A percentile compares a stretch with the other conserved stretches of the same genome.
phyloP scores from a whole-genome alignment of 2,797 vertebrate genomes.

The Sebastes cheni region DNA sequence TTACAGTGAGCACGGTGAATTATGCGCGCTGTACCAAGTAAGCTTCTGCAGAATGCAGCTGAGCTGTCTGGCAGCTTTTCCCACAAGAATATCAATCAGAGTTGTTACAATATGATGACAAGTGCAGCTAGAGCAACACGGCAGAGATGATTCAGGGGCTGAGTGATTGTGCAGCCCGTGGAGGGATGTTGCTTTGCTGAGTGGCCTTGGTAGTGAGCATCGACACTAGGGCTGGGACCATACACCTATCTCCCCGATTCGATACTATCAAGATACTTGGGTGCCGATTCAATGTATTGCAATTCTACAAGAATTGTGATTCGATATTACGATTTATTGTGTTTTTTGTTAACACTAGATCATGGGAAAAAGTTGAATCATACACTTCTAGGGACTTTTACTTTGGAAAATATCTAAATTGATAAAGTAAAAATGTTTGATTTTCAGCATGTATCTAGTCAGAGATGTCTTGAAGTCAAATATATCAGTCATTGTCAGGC shows the following conservation, averaged over 20 bases:
- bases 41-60: constrained; percentile 62
- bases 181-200: constrained; percentile 28
- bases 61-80: constrained; percentile 63
- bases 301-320: too few relatives aligned
- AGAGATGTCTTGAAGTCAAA: too few relatives aligned
- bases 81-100: constrained; percentile 71
- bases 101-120: constrained; percentile 67
- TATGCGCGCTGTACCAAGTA: constrained; percentile 57
- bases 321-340: too few relatives aligned
- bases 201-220: background rate
- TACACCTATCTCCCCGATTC: background rate
- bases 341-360: too few relatives aligned
- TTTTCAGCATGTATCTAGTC: too few relatives aligned
- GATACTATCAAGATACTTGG: too few relatives aligned
- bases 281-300: too few relatives aligned
- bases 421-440: too few relatives aligned
- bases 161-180: constrained; percentile 56
- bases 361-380: too few relatives aligned
- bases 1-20: constrained; percentile 55
- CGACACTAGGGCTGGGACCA: background rate
- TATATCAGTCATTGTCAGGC: too few relatives aligned
- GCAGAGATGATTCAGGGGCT: constrained; percentile 49
- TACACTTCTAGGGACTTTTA: too few relatives aligned
- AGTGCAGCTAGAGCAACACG: constrained; percentile 64
- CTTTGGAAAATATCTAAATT: too few relatives aligned